Evolutionary conservation across 2,113 vertebrate species (phyloP).

Genomic region (Poeciliopsis prolifica): DNA sequence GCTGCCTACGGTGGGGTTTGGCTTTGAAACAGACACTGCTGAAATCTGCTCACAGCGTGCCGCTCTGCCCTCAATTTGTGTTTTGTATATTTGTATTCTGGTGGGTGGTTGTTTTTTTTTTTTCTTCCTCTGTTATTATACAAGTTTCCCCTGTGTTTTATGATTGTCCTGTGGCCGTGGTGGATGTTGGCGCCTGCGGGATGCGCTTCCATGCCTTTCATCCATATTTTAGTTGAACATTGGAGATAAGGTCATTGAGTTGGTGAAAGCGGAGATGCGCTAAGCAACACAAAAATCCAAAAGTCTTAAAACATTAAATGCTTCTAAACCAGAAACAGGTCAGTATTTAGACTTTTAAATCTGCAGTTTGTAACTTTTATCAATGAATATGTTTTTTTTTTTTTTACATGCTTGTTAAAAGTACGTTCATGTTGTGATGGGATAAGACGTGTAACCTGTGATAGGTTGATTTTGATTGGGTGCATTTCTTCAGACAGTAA

Average conservation of each 20-base stretch:
- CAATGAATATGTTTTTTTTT: no score
- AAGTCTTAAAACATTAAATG: not conserved
- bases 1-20: constrained; percentile 41
- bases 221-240: constrained; percentile 2
- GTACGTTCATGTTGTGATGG: no score
- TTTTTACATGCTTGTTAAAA: no score
- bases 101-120: constrained; percentile 17
- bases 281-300: not conserved
- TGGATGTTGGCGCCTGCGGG: not conserved
- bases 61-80: constrained; percentile 45
- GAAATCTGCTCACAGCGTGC: constrained; percentile 36
- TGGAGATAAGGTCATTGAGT: not conserved
- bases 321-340: not conserved
- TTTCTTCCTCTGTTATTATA: constrained; percentile 25
- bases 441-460: no score
- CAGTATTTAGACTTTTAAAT: not conserved
- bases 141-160: constrained; percentile 15
- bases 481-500: no score
- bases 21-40: constrained; percentile 52
- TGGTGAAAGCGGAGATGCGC: no score
- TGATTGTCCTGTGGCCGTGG: constrained; percentile 7
- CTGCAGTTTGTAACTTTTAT: no score
- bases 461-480: no score
- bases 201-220: constrained; percentile 2
- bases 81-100: constrained; percentile 28